These are phyloP conservation scores for Drosophila equinoxialis DNA, from an alignment of 1,140 invertebrate species.

Conservation along the genomic window DNA sequence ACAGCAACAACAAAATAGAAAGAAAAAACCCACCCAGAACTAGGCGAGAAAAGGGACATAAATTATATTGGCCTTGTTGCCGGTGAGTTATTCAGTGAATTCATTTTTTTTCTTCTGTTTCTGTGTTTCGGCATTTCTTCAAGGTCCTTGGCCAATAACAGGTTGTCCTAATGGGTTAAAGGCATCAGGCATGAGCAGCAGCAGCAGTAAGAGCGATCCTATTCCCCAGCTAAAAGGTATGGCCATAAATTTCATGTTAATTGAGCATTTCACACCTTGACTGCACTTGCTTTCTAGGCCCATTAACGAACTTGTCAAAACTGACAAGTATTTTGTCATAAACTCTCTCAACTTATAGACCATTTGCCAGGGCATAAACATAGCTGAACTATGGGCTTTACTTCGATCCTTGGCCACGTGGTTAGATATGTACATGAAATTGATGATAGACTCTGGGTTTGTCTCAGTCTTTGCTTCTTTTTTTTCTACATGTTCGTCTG, in stretches of 20 bases:
- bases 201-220: conserved; percentile 2
- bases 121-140: conserved; percentile 32
- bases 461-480: conserved; percentile 3
- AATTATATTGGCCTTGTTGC: conserved; percentile 61
- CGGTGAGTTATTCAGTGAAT: conserved; percentile 18
- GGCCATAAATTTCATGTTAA: conserved; percentile 72
- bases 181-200: not conserved
- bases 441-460: conserved; percentile 19
- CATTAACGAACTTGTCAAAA: conserved; percentile 77
- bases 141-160: conserved; percentile 72
- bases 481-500: not conserved
- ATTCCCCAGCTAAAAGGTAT: conserved; percentile 4
- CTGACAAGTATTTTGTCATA: conserved; percentile 74
- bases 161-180: conserved; percentile 62
- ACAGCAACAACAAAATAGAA: no score
- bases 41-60: conserved; percentile 54
- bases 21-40: conserved; percentile 6
- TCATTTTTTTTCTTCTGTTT: conserved; percentile 7
- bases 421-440: conserved; percentile 19
- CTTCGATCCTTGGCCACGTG: conserved; percentile 50
- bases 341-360: conserved; percentile 69
- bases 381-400: conserved; percentile 51
- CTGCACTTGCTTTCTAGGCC: conserved; percentile 21
- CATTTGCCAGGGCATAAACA: conserved; percentile 44
- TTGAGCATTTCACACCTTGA: conserved; percentile 71